Conservation (phyloP, 2,888 invertebrate genomes). For the Dysmachus trigonus region DNA sequence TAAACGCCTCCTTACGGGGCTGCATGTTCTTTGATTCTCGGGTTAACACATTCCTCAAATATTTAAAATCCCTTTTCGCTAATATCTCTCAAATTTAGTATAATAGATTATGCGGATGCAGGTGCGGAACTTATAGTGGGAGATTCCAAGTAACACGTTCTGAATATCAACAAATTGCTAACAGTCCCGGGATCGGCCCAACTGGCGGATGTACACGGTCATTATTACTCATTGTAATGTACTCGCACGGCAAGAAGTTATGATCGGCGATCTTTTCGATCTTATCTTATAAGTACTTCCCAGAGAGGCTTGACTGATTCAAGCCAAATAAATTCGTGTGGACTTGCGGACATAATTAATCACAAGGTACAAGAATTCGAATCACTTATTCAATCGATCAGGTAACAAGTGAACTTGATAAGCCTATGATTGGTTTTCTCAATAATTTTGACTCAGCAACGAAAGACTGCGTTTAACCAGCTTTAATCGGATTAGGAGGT, state of each 20-base stretch:
- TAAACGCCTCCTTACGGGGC: neutral
- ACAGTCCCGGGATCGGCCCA: neutral
- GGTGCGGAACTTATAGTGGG: neutral
- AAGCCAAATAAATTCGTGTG: neutral
- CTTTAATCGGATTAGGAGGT: neutral
- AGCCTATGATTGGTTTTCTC: neutral
- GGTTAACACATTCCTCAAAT: neutral
- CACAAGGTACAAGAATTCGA: neutral
- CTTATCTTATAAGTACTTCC: neutral
- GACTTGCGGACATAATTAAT: neutral
- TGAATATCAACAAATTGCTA: neutral
- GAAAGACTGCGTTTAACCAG: neutral
- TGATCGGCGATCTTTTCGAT: neutral
- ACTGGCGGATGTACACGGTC: neutral
- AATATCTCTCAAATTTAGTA: neutral
- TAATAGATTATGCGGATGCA: neutral
- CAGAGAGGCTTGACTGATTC: neutral
- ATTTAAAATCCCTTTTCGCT: neutral
- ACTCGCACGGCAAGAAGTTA: neutral
- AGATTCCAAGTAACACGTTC: neutral
- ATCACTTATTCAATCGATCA: neutral
- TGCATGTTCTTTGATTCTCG: neutral
- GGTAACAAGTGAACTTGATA: neutral
- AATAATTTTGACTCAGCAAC: neutral
- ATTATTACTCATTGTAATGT: neutral